phyloP scores from a whole-genome alignment of 2,113 vertebrate genomes.

The Theristicus caerulescens region DNA sequence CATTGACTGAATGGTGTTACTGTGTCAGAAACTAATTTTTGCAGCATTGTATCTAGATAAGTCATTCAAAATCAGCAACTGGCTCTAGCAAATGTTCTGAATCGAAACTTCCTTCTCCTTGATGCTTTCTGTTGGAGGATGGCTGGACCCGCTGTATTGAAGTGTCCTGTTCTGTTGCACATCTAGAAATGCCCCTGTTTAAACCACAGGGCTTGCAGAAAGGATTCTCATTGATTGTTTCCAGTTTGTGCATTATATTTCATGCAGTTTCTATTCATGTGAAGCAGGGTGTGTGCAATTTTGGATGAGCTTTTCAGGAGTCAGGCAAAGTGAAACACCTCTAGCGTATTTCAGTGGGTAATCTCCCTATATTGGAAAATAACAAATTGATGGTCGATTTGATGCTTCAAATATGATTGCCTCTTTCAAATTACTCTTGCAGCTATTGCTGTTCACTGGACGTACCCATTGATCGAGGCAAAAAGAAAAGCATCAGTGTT shows the following conservation, averaged over 20 bases:
- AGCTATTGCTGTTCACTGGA: neutral
- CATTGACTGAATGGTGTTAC: neutral
- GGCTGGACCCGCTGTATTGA: neutral
- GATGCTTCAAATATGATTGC: neutral
- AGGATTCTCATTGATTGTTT: neutral
- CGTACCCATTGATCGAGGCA: neutral
- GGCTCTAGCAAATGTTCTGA: neutral
- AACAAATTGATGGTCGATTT: neutral
- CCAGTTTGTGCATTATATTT: neutral
- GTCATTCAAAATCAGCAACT: accelerated
- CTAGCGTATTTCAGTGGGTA: neutral
- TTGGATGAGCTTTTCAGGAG: neutral
- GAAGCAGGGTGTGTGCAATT: neutral
- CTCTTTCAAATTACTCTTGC: neutral
- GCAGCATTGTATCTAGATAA: neutral
- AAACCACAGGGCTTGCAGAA: neutral
- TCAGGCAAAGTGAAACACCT: neutral
- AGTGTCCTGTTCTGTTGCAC: neutral
- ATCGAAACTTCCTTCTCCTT: neutral
- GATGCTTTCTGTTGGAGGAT: neutral
- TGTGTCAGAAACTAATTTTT: neutral
- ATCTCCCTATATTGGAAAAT: neutral
- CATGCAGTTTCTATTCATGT: neutral
- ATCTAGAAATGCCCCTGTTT: neutral
- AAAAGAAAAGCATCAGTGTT: neutral